Evolutionary conservation across 2,113 vertebrate genomes (phyloP), one percentile per base, ranked within the genome.

Genomic region (Quiscalus mexicanus): DNA sequence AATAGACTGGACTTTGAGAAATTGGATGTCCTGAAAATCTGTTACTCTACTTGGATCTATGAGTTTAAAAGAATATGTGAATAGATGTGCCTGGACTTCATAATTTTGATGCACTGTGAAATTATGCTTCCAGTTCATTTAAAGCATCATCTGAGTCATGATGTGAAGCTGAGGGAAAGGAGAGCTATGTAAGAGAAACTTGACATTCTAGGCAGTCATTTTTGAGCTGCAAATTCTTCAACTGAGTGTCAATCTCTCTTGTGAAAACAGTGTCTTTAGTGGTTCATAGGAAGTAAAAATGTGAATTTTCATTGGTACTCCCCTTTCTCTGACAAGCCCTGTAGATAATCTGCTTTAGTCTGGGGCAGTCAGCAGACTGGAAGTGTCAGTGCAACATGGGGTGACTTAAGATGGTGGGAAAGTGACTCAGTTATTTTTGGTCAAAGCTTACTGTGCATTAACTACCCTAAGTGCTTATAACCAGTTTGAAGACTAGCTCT

Each of bases 1-100:
- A 91, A 86, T 84, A 87, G 73, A 81, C 68, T 67, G 73, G 39
- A 53, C 39, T 90, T 90, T 27, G 69, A 93, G 79, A 93, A 88
- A 90, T 33, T 2, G 9, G 10, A 17, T 87, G 64, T 93, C 62
- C 77, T 82, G 49, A 91, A 91, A 90, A 73, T 85, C 87, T 84
- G 62, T 84, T 93, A 50, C 77, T 95, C n/a, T 81, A 59, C 33
- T 70, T 67, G 50, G 50, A 67, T 86, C 25, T 95, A 5, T 42
- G 71, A 62, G 80, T 69, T 95, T 86, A 47, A 91, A 89, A 58
- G 49, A 67, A 21, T 55, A 70, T 77, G 5, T 92, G 68, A 85
- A 63, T 86, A 81, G 55, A 88, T 91, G 30, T 79, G 84, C 53
- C 53, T 84, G 87, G 75, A 65, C 82, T 93, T 91, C 42, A 9